These are phyloP conservation scores for Cynopterus brachyotis DNA, from an alignment of 2,113 vertebrate species.

Conservation along the genomic window DNA sequence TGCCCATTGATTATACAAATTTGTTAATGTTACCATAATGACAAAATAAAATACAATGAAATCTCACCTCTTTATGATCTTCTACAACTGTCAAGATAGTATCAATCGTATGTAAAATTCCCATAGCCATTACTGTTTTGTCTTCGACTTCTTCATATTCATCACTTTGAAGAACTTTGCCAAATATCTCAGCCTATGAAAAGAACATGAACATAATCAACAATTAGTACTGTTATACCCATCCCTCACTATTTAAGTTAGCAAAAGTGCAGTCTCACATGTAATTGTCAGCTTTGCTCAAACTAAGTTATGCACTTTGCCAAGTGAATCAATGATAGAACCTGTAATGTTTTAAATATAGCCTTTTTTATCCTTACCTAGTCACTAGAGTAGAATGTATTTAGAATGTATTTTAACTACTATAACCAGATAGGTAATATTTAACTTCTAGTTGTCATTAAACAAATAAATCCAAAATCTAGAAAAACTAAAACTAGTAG, in stretches of 20 bases:
- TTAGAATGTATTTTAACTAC: background rate
- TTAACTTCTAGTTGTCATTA: background rate
- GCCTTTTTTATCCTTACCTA: background rate
- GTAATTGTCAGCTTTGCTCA: background rate
- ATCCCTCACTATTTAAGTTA: background rate
- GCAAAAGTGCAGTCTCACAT: background rate
- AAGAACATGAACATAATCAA: slow-evolving; percentile 14
- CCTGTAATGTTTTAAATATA: background rate
- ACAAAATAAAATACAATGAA: slow-evolving; percentile 28
- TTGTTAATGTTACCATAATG: background rate
- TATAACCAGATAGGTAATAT: background rate
- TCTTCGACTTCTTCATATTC: slow-evolving; percentile 97
- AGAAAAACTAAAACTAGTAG: background rate
- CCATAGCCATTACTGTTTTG: slow-evolving; percentile 97
- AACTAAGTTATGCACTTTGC: background rate
- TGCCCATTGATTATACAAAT: background rate
- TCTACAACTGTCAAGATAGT: slow-evolving; percentile 97
- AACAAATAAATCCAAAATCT: slow-evolving; percentile 34
- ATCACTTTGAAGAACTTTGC: slow-evolving; percentile 95
- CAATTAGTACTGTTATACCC: background rate
- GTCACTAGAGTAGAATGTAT: background rate
- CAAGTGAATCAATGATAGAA: background rate
- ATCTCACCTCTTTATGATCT: slow-evolving; percentile 94
- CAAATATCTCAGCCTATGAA: slow-evolving; percentile 95
- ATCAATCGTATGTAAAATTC: slow-evolving; percentile 96